Base-by-base conservation (phyloP, 1,140 invertebrate species). In the Amphibalanus amphitrite region DNA sequence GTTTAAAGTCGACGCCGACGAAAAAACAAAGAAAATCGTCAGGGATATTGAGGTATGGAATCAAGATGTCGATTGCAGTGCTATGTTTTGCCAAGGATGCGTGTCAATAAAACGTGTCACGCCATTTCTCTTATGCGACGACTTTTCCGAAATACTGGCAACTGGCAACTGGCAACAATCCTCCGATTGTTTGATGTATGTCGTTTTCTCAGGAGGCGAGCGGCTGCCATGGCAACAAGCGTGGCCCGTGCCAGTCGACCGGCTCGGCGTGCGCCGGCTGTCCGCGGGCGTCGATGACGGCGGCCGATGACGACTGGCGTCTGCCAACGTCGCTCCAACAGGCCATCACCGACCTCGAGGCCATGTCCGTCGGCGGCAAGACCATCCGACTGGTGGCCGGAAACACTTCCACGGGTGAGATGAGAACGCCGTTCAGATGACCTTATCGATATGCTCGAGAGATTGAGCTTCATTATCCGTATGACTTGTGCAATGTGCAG, bases 41-140 rank as follows among this genome's bases (percentile, higher is more conserved):
- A 65, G 38, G 26, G 74, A 75, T 38, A 72, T 75, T 29, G 74
- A 75, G 74, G 74, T 72, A 65, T 26, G 70, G 30, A 28, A 17
- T 38, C 38, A 38, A 38, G 38, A 38, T 38, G 38, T 38, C 17
- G 6, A 8, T 17, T 6, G 6, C 17, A 38, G 6, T 38, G 6
- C 6, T 38, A 38, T 38, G 38, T 8, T 6, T 38, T 38, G 17
- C 17, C 38, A 38, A 38, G 6, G 6, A 38, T 8, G 38, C 38
- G 17, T 38, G 38, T 38, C n/a, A n/a, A n/a, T n/a, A n/a, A n/a
- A 38, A 38, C 38, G 38, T 8, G 17, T 38, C 6, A 38, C 17
- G 17, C 38, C 38, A 38, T 38, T 38, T 38, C 38, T 6, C 6
- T 6, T 38, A 17, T 6, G 38, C 17, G 38, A 38, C 38, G 17